These are phyloP conservation scores for Petrocephalus sullivani DNA, from an alignment of 2,797 vertebrate genomes.

Conservation along the genomic window DNA sequence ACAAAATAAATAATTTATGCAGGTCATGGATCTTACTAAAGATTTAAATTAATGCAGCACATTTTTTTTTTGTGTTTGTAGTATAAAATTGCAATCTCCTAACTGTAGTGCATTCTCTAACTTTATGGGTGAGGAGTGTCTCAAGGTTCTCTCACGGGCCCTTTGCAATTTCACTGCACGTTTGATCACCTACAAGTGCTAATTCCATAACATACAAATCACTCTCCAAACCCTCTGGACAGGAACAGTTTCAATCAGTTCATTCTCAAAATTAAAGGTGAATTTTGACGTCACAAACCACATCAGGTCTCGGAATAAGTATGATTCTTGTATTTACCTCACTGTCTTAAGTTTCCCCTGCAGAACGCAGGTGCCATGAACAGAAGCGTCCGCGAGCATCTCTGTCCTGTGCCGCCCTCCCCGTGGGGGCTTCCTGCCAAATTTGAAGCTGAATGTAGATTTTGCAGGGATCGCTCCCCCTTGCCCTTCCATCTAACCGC, in stretches of 20 bases:
- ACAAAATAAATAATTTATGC: background rate
- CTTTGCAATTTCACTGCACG: background rate
- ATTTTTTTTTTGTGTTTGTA: background rate
- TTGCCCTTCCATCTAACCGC: background rate
- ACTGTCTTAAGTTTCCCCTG: background rate
- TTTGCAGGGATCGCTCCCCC: background rate
- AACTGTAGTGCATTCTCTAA: background rate
- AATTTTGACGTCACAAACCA: background rate
- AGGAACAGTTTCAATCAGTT: background rate
- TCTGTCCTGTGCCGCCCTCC: background rate
- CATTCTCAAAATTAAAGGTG: background rate
- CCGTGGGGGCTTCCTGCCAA: background rate
- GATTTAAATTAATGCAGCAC: background rate
- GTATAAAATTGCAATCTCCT: background rate
- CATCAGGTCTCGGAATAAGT: background rate
- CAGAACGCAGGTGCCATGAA: background rate
- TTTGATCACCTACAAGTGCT: background rate
- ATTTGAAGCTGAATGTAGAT: background rate
- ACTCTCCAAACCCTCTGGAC: background rate
- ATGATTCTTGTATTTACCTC: background rate
- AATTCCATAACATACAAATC: background rate
- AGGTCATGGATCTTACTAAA: background rate
- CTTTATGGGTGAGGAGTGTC: background rate
- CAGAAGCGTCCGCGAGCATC: background rate
- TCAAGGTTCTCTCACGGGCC: background rate